Evolutionary conservation across 2,797 vertebrate species (phyloP), one percentile per base, ranked within the genome.

Genomic region (Liparis tanakae): DNA sequence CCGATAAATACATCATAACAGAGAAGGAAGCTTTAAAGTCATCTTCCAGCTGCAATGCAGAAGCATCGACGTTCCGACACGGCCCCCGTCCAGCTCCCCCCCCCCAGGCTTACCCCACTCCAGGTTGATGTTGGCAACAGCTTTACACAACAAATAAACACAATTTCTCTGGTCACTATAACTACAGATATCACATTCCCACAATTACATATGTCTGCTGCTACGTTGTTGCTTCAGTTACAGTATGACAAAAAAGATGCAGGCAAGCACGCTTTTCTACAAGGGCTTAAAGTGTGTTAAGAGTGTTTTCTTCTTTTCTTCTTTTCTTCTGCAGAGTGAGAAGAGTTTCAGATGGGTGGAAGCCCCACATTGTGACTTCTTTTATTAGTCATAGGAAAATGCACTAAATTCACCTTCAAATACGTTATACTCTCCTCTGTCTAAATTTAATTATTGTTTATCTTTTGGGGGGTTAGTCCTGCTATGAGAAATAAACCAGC

Each of bases 71-170:
- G 2, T 37, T 22, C 22, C n/a, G 10, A 55, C 30, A 25, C 2
- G 55, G 37, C 17, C 2, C 67, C 37, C 3, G 2, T 65, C 44
- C 43, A 6, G 20, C 53, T 50, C 3, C 34, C n/a, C 13, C 44
- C 63, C 66, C 56, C 39, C 2, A 34, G 6, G n/a, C 22, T 44
- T 34, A 17, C 20, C 43, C 10, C 1, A 0, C 63, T 66, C 20
- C 67, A 12, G 4, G 39, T 25, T 61, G 50, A 67, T 59, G 50
- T 78, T 73, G 53, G 58, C 62, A 55, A 54, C 70, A 50, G 54
- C 54, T 74, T 70, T 63, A 65, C 71, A 73, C 22, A 78, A 83
- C 76, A 80, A 75, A 68, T 60, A 68, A 81, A 72, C 50, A 75
- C 22, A 34, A 41, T 63, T 56, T 56, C 39, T 39, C 3, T 25